Evolutionary conservation across 2,113 vertebrate species (phyloP).

Genomic region (Podarcis cretensis): DNA sequence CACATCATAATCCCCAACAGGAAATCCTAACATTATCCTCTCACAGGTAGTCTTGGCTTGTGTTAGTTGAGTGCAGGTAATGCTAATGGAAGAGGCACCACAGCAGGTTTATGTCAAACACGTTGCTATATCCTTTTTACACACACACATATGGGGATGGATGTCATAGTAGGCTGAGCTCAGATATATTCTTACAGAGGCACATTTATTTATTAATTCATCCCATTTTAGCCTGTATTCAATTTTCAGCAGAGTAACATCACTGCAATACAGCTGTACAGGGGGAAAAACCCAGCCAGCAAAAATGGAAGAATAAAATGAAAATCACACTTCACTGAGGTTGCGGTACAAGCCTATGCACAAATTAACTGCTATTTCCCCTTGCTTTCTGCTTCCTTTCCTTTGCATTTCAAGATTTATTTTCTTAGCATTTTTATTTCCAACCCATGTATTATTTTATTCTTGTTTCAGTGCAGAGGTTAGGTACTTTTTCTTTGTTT

Average conservation of each 20-base stretch:
- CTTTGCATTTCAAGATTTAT: constrained; percentile 36
- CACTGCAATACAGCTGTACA: not conserved
- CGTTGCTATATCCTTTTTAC: not conserved
- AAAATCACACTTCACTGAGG: constrained; percentile 18
- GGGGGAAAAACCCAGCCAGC: constrained; percentile 30
- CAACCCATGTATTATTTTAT: not conserved
- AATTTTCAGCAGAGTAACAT: constrained; percentile 23
- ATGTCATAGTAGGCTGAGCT: constrained; percentile 44
- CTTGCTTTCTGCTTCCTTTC: not conserved
- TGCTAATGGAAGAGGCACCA: not conserved
- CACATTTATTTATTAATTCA: constrained; percentile 47
- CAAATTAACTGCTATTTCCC: not conserved
- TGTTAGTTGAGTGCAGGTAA: not conserved
- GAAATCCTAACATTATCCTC: not conserved
- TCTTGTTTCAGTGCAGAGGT: constrained; percentile 27
- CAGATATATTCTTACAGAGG: constrained; percentile 60
- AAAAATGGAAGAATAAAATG: constrained; percentile 35
- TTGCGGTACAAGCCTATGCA: constrained; percentile 18
- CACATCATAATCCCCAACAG: not conserved
- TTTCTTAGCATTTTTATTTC: constrained; percentile 17
- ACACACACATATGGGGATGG: not conserved
- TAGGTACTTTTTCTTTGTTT: constrained; percentile 27
- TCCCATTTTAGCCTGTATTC: constrained; percentile 42
- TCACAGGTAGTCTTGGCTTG: not conserved
- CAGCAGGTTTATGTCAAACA: too few relatives aligned